A percentile compares a stretch with the other conserved stretches of the same genome.
Conservation (phyloP, 23 tunicate genomes). For the Diplosoma virens region DNA sequence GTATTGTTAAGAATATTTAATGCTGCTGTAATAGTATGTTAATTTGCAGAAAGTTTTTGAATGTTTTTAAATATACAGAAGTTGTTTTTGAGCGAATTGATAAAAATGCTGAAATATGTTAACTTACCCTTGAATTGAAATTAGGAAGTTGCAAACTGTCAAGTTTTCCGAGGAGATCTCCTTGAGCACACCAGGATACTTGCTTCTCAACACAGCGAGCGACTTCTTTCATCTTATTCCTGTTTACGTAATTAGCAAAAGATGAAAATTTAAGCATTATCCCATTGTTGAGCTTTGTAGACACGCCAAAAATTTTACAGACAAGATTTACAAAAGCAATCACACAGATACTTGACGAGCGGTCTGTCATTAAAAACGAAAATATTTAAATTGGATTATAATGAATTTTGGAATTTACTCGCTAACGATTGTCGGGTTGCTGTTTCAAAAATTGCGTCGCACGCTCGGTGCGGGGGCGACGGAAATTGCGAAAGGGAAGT, state of each 20-base stretch:
- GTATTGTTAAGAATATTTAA: too few relatives aligned
- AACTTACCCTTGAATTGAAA: constrained; percentile 14
- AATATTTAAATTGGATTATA: too few relatives aligned
- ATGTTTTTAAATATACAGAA: neutral
- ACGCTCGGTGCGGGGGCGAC: too few relatives aligned
- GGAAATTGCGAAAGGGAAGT: too few relatives aligned
- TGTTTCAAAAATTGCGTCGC: too few relatives aligned
- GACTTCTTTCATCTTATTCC: constrained; percentile 4
- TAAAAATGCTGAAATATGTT: neutral
- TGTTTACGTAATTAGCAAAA: too few relatives aligned
- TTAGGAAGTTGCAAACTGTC: constrained; percentile 6
- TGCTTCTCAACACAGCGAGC: constrained; percentile 7
- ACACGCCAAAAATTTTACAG: neutral
- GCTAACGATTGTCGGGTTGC: too few relatives aligned
- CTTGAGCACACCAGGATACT: neutral
- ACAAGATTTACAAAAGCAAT: neutral
- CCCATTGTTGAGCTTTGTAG: neutral
- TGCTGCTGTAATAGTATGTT: neutral
- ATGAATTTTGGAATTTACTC: too few relatives aligned
- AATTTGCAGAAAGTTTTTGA: neutral
- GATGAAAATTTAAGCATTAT: neutral
- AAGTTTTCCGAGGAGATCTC: neutral
- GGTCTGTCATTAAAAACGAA: too few relatives aligned
- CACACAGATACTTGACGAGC: too few relatives aligned
- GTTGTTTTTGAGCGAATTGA: neutral